Percentiles rank a stretch among this genome's conserved stretches.
These are phyloP conservation scores for Globia sparganii DNA, from an alignment of 2,888 invertebrate species.

Conservation along the genomic window DNA sequence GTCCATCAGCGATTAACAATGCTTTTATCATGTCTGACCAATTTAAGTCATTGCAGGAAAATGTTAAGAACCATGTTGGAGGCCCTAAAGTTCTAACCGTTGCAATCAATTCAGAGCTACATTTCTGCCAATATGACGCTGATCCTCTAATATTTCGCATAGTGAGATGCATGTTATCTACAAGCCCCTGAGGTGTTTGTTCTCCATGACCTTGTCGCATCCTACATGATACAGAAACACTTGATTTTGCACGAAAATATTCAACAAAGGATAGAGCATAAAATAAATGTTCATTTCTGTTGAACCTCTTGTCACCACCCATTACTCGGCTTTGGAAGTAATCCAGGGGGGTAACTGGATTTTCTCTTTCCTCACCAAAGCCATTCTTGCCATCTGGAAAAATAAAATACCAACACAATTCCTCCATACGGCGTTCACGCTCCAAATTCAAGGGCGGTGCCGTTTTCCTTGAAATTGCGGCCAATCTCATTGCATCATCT, in stretches of 20 bases:
- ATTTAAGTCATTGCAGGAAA: conserved; percentile 67
- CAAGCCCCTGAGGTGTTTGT: conserved; percentile 47
- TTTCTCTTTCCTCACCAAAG: conserved; percentile 61
- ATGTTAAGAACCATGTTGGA: conserved; percentile 72
- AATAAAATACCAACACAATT: conserved; percentile 63
- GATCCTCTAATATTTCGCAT: conserved; percentile 73
- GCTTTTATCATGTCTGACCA: conserved; percentile 74
- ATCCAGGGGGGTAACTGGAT: conserved; percentile 46
- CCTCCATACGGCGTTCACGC: conserved; percentile 33
- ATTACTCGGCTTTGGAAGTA: conserved; percentile 47
- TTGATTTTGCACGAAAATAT: conserved; percentile 15
- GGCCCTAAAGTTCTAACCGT: conserved; percentile 72
- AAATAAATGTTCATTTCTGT: conserved; percentile 20
- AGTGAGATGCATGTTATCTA: conserved; percentile 69
- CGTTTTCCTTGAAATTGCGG: conserved; percentile 19
- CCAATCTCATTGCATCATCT: too few relatives aligned
- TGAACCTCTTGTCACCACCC: conserved; percentile 2
- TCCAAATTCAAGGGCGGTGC: conserved; percentile 40
- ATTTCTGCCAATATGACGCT: conserved; percentile 66
- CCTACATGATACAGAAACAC: conserved; percentile 39
- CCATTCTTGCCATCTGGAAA: conserved; percentile 65
- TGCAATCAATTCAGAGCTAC: conserved; percentile 70
- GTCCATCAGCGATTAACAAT: conserved; percentile 53
- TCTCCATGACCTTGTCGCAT: conserved; percentile 59
- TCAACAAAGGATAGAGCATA: conserved; percentile 19